phyloP scores from a whole-genome alignment of 2,113 vertebrate genomes.

The Lagenorhynchus albirostris region DNA sequence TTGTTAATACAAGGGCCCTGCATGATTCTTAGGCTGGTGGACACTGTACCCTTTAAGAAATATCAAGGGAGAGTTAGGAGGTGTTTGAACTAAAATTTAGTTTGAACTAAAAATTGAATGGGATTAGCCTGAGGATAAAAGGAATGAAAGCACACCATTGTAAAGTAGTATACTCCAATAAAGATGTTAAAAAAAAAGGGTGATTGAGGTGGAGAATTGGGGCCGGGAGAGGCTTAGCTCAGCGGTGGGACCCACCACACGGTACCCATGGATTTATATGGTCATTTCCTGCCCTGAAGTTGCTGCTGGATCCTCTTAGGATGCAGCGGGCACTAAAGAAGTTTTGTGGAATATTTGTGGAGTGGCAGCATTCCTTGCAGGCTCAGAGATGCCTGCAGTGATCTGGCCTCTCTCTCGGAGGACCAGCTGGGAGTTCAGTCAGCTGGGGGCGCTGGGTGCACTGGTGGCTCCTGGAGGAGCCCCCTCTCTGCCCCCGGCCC shows the following conservation, averaged over 20 bases:
- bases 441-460: background rate
- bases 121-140: background rate
- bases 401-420: background rate
- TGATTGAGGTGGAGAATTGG: background rate
- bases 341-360: background rate
- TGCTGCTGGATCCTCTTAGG: too few relatives aligned
- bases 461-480: background rate
- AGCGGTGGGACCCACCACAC: fast-evolving
- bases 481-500: too few relatives aligned
- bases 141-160: background rate
- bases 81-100: background rate
- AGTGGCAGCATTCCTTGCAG: background rate
- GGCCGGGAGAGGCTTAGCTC: background rate
- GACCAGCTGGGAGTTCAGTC: too few relatives aligned
- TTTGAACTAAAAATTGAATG: background rate
- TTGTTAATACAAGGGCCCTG: background rate
- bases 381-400: background rate
- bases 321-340: background rate
- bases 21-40: background rate
- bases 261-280: fast-evolving
- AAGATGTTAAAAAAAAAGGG: too few relatives aligned
- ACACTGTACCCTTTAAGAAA: background rate
- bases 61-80: background rate
- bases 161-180: too few relatives aligned
- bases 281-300: too few relatives aligned